A percentile compares a stretch with the other conserved stretches of the same genome.
Conservation (phyloP, 2,888 invertebrate species). For the Oasisia sp. region DNA sequence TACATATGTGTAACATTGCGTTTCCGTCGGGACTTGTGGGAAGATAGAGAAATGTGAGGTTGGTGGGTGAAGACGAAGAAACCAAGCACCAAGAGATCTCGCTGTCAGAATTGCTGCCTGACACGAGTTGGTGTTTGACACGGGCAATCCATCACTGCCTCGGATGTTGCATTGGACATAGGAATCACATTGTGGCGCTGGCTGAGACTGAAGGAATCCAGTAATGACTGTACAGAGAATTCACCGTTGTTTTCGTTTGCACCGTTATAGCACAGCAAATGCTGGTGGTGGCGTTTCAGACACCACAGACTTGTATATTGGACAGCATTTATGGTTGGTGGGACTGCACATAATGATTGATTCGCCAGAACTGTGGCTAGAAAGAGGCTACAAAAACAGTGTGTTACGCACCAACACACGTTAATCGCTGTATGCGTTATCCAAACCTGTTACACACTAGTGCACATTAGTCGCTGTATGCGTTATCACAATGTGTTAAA, state of each 20-base stretch:
- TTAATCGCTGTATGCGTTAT: not conserved
- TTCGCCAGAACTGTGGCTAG: not conserved
- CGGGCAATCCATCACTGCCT: not conserved
- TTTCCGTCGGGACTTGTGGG: not conserved
- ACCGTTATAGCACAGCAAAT: not conserved
- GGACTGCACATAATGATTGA: constrained; percentile 9
- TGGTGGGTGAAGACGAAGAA: not conserved
- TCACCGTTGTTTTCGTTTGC: not conserved
- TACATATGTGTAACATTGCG: not conserved
- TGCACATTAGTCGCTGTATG: no score
- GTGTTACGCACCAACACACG: not conserved
- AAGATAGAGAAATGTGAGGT: not conserved
- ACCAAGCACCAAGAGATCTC: not conserved
- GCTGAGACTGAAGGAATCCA: not conserved
- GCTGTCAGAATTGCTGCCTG: no score
- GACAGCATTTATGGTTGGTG: not conserved
- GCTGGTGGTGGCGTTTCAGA: not conserved
- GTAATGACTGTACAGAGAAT: not conserved
- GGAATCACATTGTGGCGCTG: not conserved
- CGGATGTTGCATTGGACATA: not conserved
- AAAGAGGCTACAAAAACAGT: not conserved
- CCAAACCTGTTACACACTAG: not conserved
- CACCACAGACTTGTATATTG: not conserved
- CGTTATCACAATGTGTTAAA: not conserved
- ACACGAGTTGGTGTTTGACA: no score